phyloP scores from a whole-genome alignment of 2,888 invertebrate species.

The Neoscelio sp. region DNA sequence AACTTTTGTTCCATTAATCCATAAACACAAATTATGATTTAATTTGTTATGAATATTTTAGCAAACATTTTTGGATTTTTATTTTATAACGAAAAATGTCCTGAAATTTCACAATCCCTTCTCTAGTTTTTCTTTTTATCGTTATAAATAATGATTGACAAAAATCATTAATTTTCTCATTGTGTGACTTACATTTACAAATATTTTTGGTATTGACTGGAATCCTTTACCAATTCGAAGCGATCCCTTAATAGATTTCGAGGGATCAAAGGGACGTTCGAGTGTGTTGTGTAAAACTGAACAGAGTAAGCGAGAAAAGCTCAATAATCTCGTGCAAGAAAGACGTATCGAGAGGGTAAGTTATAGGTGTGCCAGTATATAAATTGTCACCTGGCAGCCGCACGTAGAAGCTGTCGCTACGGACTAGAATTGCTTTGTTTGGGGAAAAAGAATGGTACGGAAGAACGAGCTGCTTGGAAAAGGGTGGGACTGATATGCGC shows the following conservation, averaged over 20 bases:
- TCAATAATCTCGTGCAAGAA: conserved; percentile 76
- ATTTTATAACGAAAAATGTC: conserved; percentile 31
- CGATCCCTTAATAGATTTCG: conserved; percentile 56
- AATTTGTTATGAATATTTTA: no score
- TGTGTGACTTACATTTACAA: neutral
- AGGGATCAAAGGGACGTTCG: conserved; percentile 60
- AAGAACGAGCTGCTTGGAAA: conserved; percentile 59
- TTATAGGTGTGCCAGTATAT: conserved; percentile 79
- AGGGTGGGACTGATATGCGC: conserved; percentile 56
- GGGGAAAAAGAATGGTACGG: conserved; percentile 76
- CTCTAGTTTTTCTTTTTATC: no score
- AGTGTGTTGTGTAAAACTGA: conserved; percentile 60
- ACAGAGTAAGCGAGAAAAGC: conserved; percentile 72
- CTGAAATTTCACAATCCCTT: conserved; percentile 24
- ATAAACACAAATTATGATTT: no score
- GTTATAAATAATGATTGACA: no score
- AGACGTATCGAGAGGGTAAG: conserved; percentile 81
- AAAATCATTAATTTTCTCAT: conserved; percentile 4
- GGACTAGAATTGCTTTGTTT: conserved; percentile 80
- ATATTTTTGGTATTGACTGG: conserved; percentile 11
- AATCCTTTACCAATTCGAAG: conserved; percentile 57
- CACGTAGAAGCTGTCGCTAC: conserved; percentile 76
- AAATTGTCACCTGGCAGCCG: conserved; percentile 81
- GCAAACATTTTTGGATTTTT: no score
- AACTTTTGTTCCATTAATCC: no score